phyloP scores from a whole-genome alignment of 1,140 invertebrate species.

The Philopotamus ludificatus region DNA sequence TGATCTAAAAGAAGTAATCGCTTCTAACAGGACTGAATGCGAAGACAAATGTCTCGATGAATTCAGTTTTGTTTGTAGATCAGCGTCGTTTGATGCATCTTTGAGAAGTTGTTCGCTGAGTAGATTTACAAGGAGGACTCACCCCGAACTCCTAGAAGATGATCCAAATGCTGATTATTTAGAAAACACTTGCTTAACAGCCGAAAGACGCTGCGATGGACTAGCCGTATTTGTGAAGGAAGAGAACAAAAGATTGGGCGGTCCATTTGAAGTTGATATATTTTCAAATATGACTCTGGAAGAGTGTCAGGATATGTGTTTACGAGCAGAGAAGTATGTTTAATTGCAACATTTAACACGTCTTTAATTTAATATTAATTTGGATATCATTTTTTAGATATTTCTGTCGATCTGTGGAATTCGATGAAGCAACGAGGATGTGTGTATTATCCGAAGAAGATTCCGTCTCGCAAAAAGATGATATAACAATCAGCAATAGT shows the following conservation, averaged over 20 bases:
- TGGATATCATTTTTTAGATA: conserved; percentile 67
- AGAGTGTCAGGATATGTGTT: conserved; percentile 79
- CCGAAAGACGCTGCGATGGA: conserved; percentile 80
- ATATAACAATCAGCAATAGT: conserved; percentile 76
- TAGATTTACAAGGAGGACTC: conserved; percentile 76
- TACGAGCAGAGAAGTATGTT: conserved; percentile 72
- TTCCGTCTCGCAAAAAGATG: conserved; percentile 81
- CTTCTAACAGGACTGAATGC: conserved; percentile 82
- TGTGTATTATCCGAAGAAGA: conserved; percentile 88
- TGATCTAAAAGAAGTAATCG: conserved; percentile 77
- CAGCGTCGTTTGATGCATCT: conserved; percentile 76
- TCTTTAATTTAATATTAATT: not conserved
- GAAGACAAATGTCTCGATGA: conserved; percentile 89
- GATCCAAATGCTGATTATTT: conserved; percentile 86
- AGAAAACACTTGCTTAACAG: conserved; percentile 90
- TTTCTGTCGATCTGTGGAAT: conserved; percentile 87
- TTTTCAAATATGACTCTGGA: conserved; percentile 81
- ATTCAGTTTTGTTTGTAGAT: conserved; percentile 83
- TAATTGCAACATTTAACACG: not conserved
- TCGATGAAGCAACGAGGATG: conserved; percentile 79
- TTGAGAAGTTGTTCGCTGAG: conserved; percentile 77
- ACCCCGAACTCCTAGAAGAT: conserved; percentile 78
- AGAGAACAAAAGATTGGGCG: conserved; percentile 81
- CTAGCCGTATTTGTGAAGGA: conserved; percentile 84
- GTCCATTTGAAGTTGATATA: conserved; percentile 83